Conservation (phyloP, 2,797 vertebrate species). For the Loriculus beryllinus region DNA sequence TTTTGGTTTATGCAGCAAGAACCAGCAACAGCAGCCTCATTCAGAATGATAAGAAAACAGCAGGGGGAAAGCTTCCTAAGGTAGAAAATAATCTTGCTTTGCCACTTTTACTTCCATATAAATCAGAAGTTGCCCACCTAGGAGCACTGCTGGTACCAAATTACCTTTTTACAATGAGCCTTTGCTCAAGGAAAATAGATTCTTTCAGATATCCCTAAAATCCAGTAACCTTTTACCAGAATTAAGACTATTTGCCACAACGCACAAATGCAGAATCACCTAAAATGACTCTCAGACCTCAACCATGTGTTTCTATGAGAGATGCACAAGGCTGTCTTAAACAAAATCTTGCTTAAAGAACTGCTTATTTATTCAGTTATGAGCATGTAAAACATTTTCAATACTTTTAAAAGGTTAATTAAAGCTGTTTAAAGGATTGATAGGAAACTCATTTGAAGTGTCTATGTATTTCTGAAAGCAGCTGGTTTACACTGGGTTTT, state of each 20-base stretch:
- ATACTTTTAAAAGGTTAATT: neutral
- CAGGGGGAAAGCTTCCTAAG: neutral
- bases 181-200: neutral
- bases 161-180: neutral
- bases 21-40: neutral
- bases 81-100: neutral
- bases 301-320: neutral
- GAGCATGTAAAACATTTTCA: neutral
- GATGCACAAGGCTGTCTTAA: neutral
- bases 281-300: neutral
- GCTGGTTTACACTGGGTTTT: neutral
- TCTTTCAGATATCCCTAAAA: neutral
- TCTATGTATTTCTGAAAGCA: neutral
- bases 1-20: neutral
- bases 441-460: neutral
- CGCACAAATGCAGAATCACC: neutral
- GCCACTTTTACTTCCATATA: neutral
- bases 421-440: neutral
- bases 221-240: neutral
- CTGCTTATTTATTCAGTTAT: neutral
- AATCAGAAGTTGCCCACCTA: neutral
- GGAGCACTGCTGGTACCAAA: neutral
- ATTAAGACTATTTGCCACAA: neutral
- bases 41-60: neutral
- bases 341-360: neutral